A percentile compares a stretch with the other conserved stretches of the same genome.
Evolutionary conservation across 2,888 invertebrate genomes (phyloP).

Genomic region (Drosophila putrida): DNA sequence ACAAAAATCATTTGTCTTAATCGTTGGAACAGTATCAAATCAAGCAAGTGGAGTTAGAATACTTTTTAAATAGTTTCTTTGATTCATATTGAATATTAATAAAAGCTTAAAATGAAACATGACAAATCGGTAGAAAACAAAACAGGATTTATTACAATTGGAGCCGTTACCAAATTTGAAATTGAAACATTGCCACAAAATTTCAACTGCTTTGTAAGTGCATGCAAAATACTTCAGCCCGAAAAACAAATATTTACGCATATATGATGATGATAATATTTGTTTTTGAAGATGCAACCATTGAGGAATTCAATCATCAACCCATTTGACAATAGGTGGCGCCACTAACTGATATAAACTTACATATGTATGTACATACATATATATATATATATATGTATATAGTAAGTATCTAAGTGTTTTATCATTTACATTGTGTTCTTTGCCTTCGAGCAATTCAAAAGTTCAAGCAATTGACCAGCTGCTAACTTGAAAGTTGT

Average conservation of each 20-base stretch:
- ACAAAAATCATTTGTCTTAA: too few relatives aligned
- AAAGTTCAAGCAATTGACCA: slow-evolving; percentile 59
- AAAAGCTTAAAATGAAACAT: background rate
- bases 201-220: too few relatives aligned
- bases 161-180: slow-evolving; percentile 1
- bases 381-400: background rate
- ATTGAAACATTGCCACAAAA: background rate
- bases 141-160: background rate
- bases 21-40: too few relatives aligned
- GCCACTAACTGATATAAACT: slow-evolving; percentile 12
- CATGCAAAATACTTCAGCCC: background rate
- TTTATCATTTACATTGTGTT: slow-evolving; percentile 26
- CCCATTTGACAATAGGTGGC: slow-evolving; percentile 23
- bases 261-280: background rate
- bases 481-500: slow-evolving; percentile 40
- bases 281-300: background rate
- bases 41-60: background rate
- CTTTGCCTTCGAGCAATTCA: slow-evolving; percentile 20
- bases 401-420: background rate
- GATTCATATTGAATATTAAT: background rate
- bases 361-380: background rate
- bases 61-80: background rate
- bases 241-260: slow-evolving; percentile 5
- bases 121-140: background rate
- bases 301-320: background rate